Evolutionary conservation across 2,888 invertebrate species (phyloP).

Genomic region (Eupithecia subfuscata): DNA sequence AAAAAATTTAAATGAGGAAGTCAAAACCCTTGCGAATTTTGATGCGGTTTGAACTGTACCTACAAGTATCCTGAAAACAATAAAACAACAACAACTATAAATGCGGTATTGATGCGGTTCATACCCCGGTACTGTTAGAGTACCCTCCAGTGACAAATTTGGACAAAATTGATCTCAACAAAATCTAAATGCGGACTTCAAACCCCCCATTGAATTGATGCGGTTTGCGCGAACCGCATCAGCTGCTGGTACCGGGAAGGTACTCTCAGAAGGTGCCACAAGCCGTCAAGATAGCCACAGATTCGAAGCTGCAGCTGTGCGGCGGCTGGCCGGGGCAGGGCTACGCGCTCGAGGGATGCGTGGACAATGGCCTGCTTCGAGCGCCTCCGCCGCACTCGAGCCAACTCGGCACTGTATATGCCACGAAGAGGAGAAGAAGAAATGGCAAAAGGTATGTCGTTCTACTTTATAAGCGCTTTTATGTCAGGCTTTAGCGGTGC

Average conservation of each 20-base stretch:
- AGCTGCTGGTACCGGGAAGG: not conserved
- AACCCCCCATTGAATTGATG: slow-evolving; percentile 8
- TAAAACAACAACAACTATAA: not conserved
- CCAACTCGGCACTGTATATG: slow-evolving; percentile 98
- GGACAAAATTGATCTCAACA: not conserved
- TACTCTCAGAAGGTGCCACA: slow-evolving; percentile 31
- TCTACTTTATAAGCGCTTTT: not conserved
- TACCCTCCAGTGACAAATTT: not conserved
- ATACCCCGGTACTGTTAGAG: not conserved
- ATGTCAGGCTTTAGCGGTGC: not conserved
- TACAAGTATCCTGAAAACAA: not conserved
- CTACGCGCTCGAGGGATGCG: slow-evolving; percentile 87
- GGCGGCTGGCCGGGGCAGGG: slow-evolving; percentile 75
- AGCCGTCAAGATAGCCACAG: slow-evolving; percentile 80
- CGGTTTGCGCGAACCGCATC: slow-evolving; percentile 2
- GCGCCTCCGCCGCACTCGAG: slow-evolving; percentile 90
- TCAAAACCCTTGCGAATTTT: not conserved
- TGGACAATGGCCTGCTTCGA: slow-evolving; percentile 90
- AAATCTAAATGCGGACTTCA: not conserved
- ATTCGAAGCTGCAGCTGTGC: slow-evolving; percentile 78
- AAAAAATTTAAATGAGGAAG: not conserved
- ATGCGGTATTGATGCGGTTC: not conserved
- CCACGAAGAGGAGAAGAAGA: slow-evolving; percentile 96
- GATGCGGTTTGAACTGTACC: not conserved
- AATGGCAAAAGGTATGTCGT: slow-evolving; percentile 96